Evolutionary conservation across 2,888 invertebrate species (phyloP), one percentile per base, ranked within the genome.

Genomic region (Dascillus cervinus): DNA sequence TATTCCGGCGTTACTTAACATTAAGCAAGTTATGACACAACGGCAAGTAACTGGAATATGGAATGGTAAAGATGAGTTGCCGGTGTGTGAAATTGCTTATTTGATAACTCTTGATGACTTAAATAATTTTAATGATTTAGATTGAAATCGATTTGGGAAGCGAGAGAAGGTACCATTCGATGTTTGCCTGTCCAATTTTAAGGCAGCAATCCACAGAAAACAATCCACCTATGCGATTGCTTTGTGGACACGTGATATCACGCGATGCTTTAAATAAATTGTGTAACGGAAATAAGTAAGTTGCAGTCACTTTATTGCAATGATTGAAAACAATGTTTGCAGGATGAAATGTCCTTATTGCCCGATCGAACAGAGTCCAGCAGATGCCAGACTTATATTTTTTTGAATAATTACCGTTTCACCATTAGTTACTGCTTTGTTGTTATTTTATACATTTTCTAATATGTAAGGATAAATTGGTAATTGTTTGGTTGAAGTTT

Each of bases 271-370:
- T 98, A 45, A 87, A 86, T 65, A 96, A 96, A 69, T 76, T 98
- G 30, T 87, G 91, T 44, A 86, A 80, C 64, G 89, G 88, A 26
- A 89, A 84, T 65, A 94, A 95, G 89, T 91, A 72, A 67, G 76
- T 69, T 27, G 6, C 27, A 22, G 10, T 9, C 8, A 2, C 11
- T 29, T 13, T 22, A 20, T 10, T 22, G 13, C 29, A 22, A 25
- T 17, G 8, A 6, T n/a, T 22, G 8, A 11, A 3, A 13, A 13
- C 12, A 17, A 17, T 6, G 4, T 51, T 75, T 78, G 41, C 72
- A 92, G 92, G 60, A 79, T 98, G 64, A 98, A 98, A 70, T 98
- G 98, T 60, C 97, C 97, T 0, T 98, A 98, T 68, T 98, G 98
- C 59, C 97, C 97, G 1, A 82, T 92, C 63, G 97, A 98, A 66